These are phyloP conservation scores for Conchocele bisecta DNA, from an alignment of 2,888 invertebrate species.

Conservation along the genomic window DNA sequence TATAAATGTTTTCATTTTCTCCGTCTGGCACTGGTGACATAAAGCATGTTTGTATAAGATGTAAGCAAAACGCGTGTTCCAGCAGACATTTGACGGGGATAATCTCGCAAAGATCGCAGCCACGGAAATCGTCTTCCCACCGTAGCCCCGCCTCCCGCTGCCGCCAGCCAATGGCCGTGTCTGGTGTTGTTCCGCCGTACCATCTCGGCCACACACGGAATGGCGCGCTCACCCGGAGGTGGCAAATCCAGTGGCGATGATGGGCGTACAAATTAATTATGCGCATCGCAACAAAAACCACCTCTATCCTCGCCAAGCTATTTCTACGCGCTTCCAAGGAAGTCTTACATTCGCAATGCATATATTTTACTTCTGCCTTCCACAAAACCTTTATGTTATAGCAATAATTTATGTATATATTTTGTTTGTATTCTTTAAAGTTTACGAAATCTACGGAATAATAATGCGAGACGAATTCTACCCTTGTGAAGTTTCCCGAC, in stretches of 20 bases:
- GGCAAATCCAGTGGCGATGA: conserved; percentile 32
- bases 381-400: no score
- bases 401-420: no score
- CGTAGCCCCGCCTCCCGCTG: conserved; percentile 51
- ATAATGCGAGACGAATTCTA: no score
- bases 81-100: conserved; percentile 5
- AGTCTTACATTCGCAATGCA: no score
- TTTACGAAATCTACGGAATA: no score
- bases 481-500: no score
- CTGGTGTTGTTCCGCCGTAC: conserved; percentile 2
- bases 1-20: conserved; percentile 1
- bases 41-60: conserved; percentile 41
- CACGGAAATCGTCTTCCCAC: conserved; percentile 49
- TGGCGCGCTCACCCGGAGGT: no score
- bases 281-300: no score
- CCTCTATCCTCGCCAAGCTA: no score
- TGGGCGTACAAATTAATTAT: conserved; percentile 68
- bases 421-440: no score
- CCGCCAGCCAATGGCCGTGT: conserved; percentile 43
- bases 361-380: no score
- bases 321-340: no score
- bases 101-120: conserved; percentile 38
- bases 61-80: conserved; percentile 22
- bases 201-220: conserved; percentile 50
- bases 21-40: conserved; percentile 5